Conservation (phyloP, 2,113 vertebrate species). For the Ictalurus punctatus region DNA sequence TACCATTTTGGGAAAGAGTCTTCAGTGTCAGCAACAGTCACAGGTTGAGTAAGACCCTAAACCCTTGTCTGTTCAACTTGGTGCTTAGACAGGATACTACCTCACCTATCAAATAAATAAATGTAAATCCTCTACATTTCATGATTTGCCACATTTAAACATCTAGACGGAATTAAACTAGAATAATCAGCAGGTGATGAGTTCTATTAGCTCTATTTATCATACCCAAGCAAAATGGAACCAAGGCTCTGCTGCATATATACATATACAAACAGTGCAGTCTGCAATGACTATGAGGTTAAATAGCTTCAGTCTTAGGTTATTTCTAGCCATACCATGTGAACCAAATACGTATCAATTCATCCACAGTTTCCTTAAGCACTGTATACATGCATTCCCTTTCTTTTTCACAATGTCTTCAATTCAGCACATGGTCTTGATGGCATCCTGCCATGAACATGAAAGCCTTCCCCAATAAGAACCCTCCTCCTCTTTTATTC, state of each 20-base stretch:
- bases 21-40: neutral
- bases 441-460: slow-evolving; percentile 67
- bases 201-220: neutral
- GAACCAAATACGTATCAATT: neutral
- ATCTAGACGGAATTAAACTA: neutral
- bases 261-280: neutral
- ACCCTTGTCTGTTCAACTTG: neutral
- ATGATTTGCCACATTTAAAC: neutral
- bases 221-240: neutral
- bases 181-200: neutral
- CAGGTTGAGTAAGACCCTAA: neutral
- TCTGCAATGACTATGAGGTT: neutral
- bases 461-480: slow-evolving; percentile 59
- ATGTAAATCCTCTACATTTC: neutral
- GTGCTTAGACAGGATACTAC: neutral
- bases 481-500: slow-evolving; percentile 58
- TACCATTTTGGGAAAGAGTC: neutral
- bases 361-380: neutral
- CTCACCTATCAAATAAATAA: neutral
- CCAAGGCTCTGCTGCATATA: neutral
- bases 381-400: neutral
- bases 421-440: slow-evolving; percentile 67
- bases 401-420: slow-evolving; percentile 49
- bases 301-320: neutral
- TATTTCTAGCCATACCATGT: neutral